Conservation (phyloP, 1,140 invertebrate genomes). For the Eueides isabella region DNA sequence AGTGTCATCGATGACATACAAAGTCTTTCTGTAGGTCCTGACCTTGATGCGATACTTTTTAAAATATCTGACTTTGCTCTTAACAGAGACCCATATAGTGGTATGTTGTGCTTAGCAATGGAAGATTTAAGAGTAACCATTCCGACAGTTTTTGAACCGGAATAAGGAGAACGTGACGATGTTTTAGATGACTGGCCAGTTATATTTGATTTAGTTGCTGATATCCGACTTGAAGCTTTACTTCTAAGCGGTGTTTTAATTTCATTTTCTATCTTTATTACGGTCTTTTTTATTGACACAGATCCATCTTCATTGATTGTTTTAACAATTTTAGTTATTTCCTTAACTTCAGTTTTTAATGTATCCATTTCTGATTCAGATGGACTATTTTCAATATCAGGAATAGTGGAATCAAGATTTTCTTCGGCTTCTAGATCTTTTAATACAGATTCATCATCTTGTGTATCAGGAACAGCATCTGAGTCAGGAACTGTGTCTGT, state of each 20-base stretch:
- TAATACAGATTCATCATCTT: constrained; percentile 4
- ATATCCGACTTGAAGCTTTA: constrained; percentile 27
- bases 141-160: constrained; percentile 46
- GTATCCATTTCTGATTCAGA: constrained; percentile 48
- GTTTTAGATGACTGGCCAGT: constrained; percentile 40
- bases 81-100: not conserved
- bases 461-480: not conserved
- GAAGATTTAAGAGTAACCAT: constrained; percentile 28
- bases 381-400: not conserved
- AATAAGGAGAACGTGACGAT: constrained; percentile 47
- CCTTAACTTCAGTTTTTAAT: constrained; percentile 55
- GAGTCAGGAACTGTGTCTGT: constrained; percentile 7
- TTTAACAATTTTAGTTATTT: constrained; percentile 56
- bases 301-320: constrained; percentile 57
- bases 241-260: constrained; percentile 40
- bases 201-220: constrained; percentile 28
- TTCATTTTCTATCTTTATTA: constrained; percentile 55
- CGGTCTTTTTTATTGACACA: constrained; percentile 52
- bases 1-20: constrained; percentile 44
- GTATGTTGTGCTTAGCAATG: constrained; percentile 10
- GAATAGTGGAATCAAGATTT: not conserved
- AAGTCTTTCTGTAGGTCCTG: constrained; percentile 35
- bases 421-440: not conserved
- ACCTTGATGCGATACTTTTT: constrained; percentile 32
- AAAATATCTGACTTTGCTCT: constrained; percentile 38